Evolutionary conservation across 1,140 invertebrate genomes (phyloP).

Genomic region (Cherax quadricarinatus): DNA sequence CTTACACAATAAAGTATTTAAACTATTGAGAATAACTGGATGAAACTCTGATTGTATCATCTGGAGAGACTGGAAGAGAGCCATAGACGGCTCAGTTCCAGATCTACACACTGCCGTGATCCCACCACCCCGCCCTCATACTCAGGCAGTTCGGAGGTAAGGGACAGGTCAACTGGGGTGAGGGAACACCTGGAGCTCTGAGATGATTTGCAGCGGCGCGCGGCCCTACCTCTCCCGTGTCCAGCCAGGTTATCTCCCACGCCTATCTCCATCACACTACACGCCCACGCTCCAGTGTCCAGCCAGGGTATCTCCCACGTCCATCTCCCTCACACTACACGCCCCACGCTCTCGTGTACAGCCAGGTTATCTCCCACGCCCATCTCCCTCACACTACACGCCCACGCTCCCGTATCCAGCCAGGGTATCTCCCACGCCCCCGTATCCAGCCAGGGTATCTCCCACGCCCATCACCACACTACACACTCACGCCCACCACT

Average conservation of each 20-base stretch:
- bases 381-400: neutral
- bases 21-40: too few species aligned
- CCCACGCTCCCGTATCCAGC: too few species aligned
- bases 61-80: too few species aligned
- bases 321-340: neutral
- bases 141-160: neutral
- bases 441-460: too few species aligned
- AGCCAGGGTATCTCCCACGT: too few species aligned
- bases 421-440: too few species aligned
- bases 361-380: neutral
- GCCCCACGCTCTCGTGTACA: neutral
- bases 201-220: conserved; percentile 37
- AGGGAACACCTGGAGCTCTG: neutral
- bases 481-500: too few species aligned
- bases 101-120: neutral
- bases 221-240: conserved; percentile 56
- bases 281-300: neutral
- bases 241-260: conserved; percentile 3
- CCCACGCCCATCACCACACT: too few species aligned
- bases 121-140: conserved; percentile 31
- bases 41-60: too few species aligned
- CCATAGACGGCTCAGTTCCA: neutral
- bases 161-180: too few species aligned
- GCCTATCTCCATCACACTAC: neutral
- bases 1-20: too few species aligned